Percentiles rank a stretch among this genome's conserved stretches.
These are phyloP conservation scores for Oedothorax gibbosus DNA, from an alignment of 1,140 invertebrate species.

Conservation along the genomic window DNA sequence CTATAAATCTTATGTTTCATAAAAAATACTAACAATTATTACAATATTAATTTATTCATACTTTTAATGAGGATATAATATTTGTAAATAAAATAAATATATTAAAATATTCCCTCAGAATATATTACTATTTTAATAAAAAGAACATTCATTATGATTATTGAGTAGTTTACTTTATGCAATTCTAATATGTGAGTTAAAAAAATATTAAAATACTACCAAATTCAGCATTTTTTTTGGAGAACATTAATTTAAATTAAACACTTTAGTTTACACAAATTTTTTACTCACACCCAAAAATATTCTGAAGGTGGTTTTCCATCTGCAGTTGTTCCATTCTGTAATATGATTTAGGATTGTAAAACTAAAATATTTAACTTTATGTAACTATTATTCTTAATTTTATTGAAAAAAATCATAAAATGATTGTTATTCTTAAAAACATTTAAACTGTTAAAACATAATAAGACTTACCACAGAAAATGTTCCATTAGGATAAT, in stretches of 20 bases:
- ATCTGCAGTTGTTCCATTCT: constrained; percentile 23
- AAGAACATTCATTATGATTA: no score
- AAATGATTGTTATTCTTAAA: background rate
- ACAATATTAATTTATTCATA: no score
- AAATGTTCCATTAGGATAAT: constrained; percentile 63
- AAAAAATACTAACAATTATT: no score
- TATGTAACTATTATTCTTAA: background rate
- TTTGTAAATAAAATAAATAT: no score
- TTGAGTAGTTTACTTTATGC: no score
- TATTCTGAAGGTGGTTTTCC: constrained; percentile 16
- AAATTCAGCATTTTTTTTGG: no score
- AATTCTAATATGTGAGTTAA: no score
- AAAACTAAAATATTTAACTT: background rate
- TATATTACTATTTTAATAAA: no score
- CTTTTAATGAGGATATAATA: no score
- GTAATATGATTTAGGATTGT: background rate
- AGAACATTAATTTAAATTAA: background rate
- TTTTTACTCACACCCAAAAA: constrained; percentile 39
- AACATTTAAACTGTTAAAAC: background rate
- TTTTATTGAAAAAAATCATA: background rate
- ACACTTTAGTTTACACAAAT: constrained; percentile 3
- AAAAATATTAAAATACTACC: no score
- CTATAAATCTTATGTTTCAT: no score
- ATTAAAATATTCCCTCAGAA: no score
- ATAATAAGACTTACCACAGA: background rate